Percentiles rank a stretch among this genome's conserved stretches.
Evolutionary conservation across 2,888 invertebrate genomes (phyloP).

Genomic region (Quadroppia sp.): DNA sequence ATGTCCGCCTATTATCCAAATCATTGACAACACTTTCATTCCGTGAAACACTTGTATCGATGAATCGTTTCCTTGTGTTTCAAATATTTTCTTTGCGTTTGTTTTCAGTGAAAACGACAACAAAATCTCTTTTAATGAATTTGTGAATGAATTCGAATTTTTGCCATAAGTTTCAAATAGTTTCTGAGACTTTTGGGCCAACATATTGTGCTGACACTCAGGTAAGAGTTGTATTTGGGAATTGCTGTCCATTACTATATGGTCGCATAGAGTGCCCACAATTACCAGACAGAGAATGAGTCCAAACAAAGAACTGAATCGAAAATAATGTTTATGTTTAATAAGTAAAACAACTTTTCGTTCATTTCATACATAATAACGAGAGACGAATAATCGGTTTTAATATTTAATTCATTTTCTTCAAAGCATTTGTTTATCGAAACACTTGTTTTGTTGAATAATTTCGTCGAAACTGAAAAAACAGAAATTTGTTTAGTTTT

Average conservation of each 20-base stretch:
- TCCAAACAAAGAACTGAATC: slow-evolving; percentile 40
- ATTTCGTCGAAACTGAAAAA: not conserved
- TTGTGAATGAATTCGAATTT: slow-evolving; percentile 2
- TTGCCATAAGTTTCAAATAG: not conserved
- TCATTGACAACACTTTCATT: slow-evolving; percentile 46
- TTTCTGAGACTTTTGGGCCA: not conserved
- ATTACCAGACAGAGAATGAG: slow-evolving; percentile 40
- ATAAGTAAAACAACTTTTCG: not conserved
- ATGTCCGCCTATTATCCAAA: slow-evolving; percentile 47
- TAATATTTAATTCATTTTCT: not conserved
- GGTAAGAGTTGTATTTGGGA: slow-evolving; percentile 14
- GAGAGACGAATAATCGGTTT: not conserved
- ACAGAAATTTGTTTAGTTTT: not conserved
- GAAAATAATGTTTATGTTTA: not conserved
- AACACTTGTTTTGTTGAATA: not conserved
- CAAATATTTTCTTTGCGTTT: slow-evolving; percentile 45
- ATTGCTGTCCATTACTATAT: not conserved
- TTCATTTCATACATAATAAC: not conserved
- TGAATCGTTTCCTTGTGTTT: slow-evolving; percentile 20
- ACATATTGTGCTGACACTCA: not conserved
- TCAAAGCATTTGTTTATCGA: not conserved
- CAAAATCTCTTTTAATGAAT: slow-evolving; percentile 38
- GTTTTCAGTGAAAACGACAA: slow-evolving; percentile 45
- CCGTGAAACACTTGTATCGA: slow-evolving; percentile 46
- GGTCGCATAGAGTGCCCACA: slow-evolving; percentile 41